Conservation (phyloP, 2,113 vertebrate species). For the human (Homo sapiens) region GRCh38 chr6:160896501-160897000, state of each 20-base stretch:
- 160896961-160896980: not conserved
- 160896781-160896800: not conserved
- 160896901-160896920: not conserved
- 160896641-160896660: not conserved
- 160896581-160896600: not conserved
- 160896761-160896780: not conserved
- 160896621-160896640: not conserved
- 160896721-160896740: not conserved
- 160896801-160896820: not conserved
- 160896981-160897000: not conserved
- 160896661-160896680: not conserved
- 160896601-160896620: not conserved
- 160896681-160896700: not conserved
- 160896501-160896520: not conserved
- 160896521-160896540: not conserved
- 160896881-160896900: not conserved
- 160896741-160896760: not conserved
- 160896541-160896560: not conserved
- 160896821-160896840: conserved; percentile 3
- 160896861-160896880: not conserved
- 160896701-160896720: not conserved
- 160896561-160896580: not conserved
- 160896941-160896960: not conserved
- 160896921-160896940: not conserved
- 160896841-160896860: not conserved